Evolutionary conservation across 2,113 vertebrate species (phyloP).

Genomic region (Erythrocercus mccallii): DNA sequence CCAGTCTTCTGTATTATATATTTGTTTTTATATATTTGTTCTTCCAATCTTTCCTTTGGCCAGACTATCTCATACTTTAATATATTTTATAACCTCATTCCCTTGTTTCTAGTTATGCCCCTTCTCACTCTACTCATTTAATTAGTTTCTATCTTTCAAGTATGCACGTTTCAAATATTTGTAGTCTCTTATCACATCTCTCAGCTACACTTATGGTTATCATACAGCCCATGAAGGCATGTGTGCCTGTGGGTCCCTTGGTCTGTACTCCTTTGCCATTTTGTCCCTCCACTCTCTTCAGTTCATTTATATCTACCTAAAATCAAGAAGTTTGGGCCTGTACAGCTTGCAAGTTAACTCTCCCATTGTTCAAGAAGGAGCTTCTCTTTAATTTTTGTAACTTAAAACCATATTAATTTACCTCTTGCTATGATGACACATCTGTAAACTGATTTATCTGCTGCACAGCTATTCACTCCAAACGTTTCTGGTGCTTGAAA

Average conservation of each 20-base stretch:
- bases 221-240: not conserved
- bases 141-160: not conserved
- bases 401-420: not conserved
- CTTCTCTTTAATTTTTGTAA: not conserved
- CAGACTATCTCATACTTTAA: not conserved
- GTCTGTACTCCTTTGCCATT: not conserved
- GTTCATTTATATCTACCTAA: not conserved
- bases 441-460: not conserved
- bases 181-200: not conserved
- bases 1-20: not conserved
- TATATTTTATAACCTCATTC: slow-evolving; percentile 3
- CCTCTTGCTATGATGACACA: not conserved
- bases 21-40: not conserved
- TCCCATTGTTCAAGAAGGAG: not conserved
- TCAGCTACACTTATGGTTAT: not conserved
- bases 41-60: not conserved
- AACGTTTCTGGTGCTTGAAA: not conserved
- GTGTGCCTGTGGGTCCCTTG: not conserved
- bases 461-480: accelerated
- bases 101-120: not conserved
- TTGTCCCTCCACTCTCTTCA: not conserved
- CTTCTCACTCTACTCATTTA: not conserved
- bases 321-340: not conserved
- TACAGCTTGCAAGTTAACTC: not conserved
- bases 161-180: not conserved